These are phyloP conservation scores for Cuniculus paca DNA, from an alignment of 2,797 vertebrate genomes.

Conservation along the genomic window DNA sequence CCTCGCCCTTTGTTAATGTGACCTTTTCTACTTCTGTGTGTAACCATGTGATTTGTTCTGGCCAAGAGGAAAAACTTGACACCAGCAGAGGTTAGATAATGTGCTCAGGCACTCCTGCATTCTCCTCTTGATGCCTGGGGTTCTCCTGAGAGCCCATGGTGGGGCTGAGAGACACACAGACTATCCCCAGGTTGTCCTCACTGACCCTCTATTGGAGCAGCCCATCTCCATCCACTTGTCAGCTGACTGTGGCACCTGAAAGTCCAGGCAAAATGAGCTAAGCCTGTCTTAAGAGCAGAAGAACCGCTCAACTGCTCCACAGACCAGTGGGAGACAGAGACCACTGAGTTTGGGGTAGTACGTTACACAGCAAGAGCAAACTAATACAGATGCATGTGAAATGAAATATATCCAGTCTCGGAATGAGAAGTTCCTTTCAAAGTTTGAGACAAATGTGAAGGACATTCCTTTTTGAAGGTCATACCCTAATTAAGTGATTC, in stretches of 20 bases:
- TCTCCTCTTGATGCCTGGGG: neutral
- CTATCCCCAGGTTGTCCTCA: neutral
- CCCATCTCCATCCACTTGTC: neutral
- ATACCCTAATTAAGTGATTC: neutral
- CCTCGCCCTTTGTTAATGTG: neutral
- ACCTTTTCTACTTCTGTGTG: neutral
- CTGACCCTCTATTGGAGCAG: neutral
- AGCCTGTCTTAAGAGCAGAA: neutral
- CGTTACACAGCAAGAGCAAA: neutral
- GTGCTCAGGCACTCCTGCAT: neutral
- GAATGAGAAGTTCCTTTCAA: neutral
- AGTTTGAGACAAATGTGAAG: neutral
- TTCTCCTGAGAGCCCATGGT: neutral
- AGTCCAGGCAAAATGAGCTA: neutral
- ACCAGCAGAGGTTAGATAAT: neutral
- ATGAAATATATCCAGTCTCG: neutral
- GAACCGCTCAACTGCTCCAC: neutral
- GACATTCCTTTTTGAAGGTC: neutral
- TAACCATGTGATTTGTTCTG: neutral
- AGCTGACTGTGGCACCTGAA: neutral
- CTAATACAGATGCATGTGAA: neutral
- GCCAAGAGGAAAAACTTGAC: neutral
- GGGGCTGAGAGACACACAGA: neutral
- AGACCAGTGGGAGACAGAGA: neutral
- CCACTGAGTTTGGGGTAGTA: neutral